These are phyloP conservation scores for Nomada flava DNA, from an alignment of 2,888 invertebrate species.

Conservation along the genomic window DNA sequence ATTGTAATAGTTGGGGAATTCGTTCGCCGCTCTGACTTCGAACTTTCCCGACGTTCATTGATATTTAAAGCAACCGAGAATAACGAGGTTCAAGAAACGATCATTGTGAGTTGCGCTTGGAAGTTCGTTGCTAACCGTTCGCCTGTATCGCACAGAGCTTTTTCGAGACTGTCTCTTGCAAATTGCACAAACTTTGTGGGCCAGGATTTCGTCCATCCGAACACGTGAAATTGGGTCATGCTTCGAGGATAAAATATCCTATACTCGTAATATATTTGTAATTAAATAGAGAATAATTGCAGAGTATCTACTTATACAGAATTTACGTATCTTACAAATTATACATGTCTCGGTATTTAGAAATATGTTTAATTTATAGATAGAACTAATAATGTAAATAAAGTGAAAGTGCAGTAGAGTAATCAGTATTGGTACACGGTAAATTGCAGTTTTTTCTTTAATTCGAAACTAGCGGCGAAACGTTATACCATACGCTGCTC, in stretches of 20 bases:
- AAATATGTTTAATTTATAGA: too few species aligned
- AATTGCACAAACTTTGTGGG: not conserved
- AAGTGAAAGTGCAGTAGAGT: too few species aligned
- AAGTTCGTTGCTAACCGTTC: not conserved
- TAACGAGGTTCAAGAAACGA: slow-evolving; percentile 6
- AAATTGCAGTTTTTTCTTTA: too few species aligned
- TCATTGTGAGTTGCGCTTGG: not conserved
- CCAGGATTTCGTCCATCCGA: not conserved
- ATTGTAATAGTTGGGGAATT: slow-evolving; percentile 42
- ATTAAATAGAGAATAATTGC: too few species aligned
- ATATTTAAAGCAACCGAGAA: slow-evolving; percentile 22
- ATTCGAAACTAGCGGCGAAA: too few species aligned
- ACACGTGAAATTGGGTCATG: not conserved
- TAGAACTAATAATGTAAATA: too few species aligned
- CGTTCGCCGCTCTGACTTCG: slow-evolving; percentile 24
- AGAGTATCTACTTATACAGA: too few species aligned
- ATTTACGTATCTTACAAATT: too few species aligned
- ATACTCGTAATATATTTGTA: too few species aligned
- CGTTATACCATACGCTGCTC: too few species aligned
- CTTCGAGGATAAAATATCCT: not conserved
- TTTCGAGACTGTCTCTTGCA: not conserved
- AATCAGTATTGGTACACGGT: too few species aligned
- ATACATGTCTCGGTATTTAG: too few species aligned
- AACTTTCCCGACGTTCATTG: slow-evolving; percentile 40
- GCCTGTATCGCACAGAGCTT: not conserved